Percentiles rank a stretch among this genome's conserved stretches.
Conservation (phyloP, 2,797 vertebrate species). For the Phalanger gymnotis region DNA sequence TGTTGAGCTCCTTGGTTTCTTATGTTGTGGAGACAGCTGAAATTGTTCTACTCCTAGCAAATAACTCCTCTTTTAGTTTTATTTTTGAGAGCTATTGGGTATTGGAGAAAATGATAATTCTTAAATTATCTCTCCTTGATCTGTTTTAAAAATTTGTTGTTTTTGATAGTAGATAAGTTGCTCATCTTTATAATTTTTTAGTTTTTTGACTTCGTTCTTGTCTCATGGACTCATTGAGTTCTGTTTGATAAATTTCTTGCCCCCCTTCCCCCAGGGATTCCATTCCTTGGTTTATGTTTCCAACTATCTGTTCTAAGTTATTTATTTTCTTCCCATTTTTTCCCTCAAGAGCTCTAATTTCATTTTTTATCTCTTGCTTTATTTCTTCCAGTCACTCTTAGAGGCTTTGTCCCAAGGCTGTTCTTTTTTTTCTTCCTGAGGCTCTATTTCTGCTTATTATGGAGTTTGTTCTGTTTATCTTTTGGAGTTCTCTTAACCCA, state of each 20-base stretch:
- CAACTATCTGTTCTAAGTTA: neutral
- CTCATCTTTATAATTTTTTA: neutral
- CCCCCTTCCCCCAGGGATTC: neutral
- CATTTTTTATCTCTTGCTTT: neutral
- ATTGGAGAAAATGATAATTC: neutral
- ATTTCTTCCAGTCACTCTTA: neutral
- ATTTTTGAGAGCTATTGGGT: neutral
- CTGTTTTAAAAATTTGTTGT: neutral
- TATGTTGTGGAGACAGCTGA: neutral
- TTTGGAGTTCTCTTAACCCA: neutral
- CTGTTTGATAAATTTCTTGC: neutral
- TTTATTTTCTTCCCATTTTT: neutral
- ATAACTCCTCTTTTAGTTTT: neutral
- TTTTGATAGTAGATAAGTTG: neutral
- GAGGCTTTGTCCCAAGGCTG: neutral
- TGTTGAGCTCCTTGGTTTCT: neutral
- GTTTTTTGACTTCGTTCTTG: neutral
- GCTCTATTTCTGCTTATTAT: neutral
- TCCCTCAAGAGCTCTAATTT: neutral
- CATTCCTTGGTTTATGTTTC: neutral
- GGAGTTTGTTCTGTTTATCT: neutral
- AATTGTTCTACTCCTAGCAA: neutral
- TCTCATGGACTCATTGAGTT: neutral
- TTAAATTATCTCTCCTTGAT: neutral
- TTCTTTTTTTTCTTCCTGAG: neutral